Base-by-base conservation (phyloP, 2,113 vertebrate genomes). In the Lanius ludovicianus region DNA sequence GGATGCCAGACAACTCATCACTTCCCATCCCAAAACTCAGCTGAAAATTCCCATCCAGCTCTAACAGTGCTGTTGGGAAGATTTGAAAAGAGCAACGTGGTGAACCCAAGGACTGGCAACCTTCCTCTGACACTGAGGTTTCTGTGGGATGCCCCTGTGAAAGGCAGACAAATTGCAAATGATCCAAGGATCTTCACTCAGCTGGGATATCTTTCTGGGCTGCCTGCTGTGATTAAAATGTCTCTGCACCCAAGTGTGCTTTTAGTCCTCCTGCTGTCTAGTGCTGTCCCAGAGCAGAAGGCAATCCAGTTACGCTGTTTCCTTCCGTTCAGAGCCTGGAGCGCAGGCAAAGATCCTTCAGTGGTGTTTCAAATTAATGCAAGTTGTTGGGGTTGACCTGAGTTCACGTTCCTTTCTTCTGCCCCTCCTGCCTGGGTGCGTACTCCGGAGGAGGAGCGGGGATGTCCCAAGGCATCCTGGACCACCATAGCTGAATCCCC, bases 1-100 rank as follows among this genome's bases (percentile, higher is more conserved):
- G 91, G 56, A 79, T 79, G 91, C 93, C 89, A 94, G 81, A 87
- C 37, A 79, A 74, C 53, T 95, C 77, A 93, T 96, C 74, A 64
- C 52, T 95, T 97, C 79, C 74, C 46, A 76, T 71, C 84, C 69
- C 80, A 39, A 84, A 92, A 85, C 62, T 92, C 64, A 33, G 83
- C 89, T 89, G 67, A 87, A 91, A 71, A 46, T 75, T 95, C 81
- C 46, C 67, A 49, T 91, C 65, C 62, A 76, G 67, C 78, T 76
- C 41, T 79, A 78, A 82, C 23, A 53, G 25, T 24, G 31, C 69
- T 75, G 1, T 83, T 77, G 63, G 63, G 63, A 59, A 80, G 68
- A 59, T 28, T 83, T 85, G 62, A 63, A 63, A 89, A 69, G 67
- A 56, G 28, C 20, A 15, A 1, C 15, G 15, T 67, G 84, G 63